Conservation (phyloP, 2,797 vertebrate species). For the Cryptoprocta ferox region DNA sequence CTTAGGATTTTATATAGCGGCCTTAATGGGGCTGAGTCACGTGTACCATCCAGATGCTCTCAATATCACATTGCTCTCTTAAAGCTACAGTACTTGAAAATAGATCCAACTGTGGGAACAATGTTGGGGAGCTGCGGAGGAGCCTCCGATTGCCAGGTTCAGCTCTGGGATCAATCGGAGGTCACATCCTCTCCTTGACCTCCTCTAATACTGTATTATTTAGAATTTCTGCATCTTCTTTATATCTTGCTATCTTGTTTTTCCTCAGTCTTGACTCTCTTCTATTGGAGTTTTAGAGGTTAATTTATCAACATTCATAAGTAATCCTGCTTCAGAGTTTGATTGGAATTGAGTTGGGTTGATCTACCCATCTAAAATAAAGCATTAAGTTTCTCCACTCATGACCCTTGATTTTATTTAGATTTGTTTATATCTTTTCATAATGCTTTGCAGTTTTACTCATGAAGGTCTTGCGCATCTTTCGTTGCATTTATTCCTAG, state of each 20-base stretch:
- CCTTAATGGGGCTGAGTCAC: not conserved
- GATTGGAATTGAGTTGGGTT: not conserved
- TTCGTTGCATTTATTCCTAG: not conserved
- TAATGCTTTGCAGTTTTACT: not conserved
- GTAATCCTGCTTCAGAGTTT: not conserved
- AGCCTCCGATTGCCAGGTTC: not conserved
- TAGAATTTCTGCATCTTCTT: not conserved
- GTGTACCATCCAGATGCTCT: not conserved
- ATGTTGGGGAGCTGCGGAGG: not conserved
- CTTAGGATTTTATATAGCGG: not conserved
- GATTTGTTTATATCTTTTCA: not conserved
- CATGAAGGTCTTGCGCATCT: not conserved
- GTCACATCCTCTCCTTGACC: not conserved
- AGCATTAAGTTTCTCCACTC: not conserved
- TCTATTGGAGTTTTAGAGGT: not conserved
- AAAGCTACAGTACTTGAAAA: not conserved
- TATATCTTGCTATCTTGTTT: not conserved
- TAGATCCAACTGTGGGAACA: not conserved
- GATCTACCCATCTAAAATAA: not conserved
- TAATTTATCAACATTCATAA: not conserved
- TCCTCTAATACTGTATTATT: not conserved
- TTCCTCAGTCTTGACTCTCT: not conserved
- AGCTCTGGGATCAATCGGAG: not conserved
- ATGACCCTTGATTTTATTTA: conserved; percentile 13
- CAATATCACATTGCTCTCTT: not conserved